A percentile compares a stretch with the other conserved stretches of the same genome.
These are phyloP conservation scores for Exaiptasia diaphana DNA, from an alignment of 64 coral and sea anemone genomes.

Conservation along the genomic window DNA sequence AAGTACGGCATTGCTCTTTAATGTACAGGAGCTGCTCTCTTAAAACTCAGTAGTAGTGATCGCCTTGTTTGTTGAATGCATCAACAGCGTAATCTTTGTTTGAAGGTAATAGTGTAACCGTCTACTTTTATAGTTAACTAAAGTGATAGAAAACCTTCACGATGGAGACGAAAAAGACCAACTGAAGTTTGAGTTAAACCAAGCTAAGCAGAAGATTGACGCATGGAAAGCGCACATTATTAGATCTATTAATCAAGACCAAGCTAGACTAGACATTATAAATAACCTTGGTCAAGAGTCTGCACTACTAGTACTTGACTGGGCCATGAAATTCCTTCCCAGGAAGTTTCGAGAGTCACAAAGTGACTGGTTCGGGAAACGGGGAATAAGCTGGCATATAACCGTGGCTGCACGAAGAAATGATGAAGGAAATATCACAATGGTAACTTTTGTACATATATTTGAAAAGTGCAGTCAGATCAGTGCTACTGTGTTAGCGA, in stretches of 20 bases:
- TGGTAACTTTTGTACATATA: slow-evolving; percentile 30
- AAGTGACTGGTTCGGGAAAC: slow-evolving; percentile 24
- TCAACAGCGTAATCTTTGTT: too few species aligned
- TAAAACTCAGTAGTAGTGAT: too few species aligned
- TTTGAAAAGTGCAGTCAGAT: slow-evolving; percentile 22
- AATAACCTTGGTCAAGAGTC: slow-evolving; percentile 3
- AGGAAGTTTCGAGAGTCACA: slow-evolving; percentile 17
- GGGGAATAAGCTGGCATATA: slow-evolving; percentile 24
- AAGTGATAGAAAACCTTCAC: not conserved
- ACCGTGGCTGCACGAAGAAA: not conserved
- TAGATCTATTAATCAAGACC: slow-evolving; percentile 11
- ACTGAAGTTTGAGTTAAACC: not conserved
- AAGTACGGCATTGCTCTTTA: too few species aligned
- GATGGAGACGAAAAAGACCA: not conserved
- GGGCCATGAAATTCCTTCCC: slow-evolving; percentile 28
- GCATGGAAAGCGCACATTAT: slow-evolving; percentile 32
- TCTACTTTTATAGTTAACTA: not conserved
- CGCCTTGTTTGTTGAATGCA: too few species aligned
- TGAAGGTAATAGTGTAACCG: too few species aligned
- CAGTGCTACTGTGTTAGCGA: not conserved
- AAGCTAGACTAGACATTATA: slow-evolving; percentile 1
- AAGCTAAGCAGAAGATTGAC: not conserved
- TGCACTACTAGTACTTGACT: slow-evolving; percentile 14
- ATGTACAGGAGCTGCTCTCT: too few species aligned
- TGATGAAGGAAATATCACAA: slow-evolving; percentile 7